Evolutionary conservation across 2,888 invertebrate species (phyloP), one percentile per base, ranked within the genome.

Genomic region (Cistogaster globosa): DNA sequence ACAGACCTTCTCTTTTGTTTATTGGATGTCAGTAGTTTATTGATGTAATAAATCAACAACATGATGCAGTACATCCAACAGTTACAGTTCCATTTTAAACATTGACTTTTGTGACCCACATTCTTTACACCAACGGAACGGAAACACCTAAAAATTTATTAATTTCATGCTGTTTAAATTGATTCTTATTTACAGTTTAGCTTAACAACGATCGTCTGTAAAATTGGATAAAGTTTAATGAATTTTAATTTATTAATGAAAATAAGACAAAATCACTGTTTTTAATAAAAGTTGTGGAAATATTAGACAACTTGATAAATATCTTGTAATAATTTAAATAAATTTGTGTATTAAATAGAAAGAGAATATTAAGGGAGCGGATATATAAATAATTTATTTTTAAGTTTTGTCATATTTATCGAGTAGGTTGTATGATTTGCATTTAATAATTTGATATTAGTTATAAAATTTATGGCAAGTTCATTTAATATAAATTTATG

Each of bases 11-110:
- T 58, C 26, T 16, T 38, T 51, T 51, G n/a, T 32, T 18, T 75
- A 14, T 45, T 53, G 14, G 26, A 38, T 58, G 38, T 51, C 62
- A 60, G 55, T 53, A 69, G 55, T 55, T 78, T 78, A 68, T 78
- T 55, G 53, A 69, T 60, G 38, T 18, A 58, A 36, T 48, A 60
- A 60, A 51, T 58, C 57, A 63, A 65, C 55, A 63, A n/a, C 26
- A 57, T 26, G 26, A 16, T 57, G 26, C 16, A 26, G 14, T 57
- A 9, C 16, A 57, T 16, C 12, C 11, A 42, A 42, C 12, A 42
- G 42, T 42, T 26, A 57, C 16, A 26, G 7, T 57, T 57, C 16
- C 12, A 32, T 57, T 42, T 42, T 12, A 42, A 42, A 42, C 12
- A 32, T 57, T 57, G 26, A 7, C 7, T n/a, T 48, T 48, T 3